phyloP scores from a whole-genome alignment of 37 sponge, comb jelly and placozoan genomes.

The Eunapius fragilis region DNA sequence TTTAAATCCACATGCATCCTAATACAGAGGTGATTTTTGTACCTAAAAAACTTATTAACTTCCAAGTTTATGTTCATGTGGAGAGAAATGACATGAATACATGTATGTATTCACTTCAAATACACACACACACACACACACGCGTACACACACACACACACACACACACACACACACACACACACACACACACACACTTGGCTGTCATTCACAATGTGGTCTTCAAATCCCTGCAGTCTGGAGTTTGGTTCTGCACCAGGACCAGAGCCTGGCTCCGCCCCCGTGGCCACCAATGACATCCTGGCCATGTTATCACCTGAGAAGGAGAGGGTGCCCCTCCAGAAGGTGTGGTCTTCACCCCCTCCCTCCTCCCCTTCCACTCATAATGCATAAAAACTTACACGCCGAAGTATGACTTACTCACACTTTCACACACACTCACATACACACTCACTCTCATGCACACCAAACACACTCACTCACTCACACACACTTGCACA shows the following conservation, averaged over 20 bases:
- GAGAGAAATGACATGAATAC: too few relatives aligned
- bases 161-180: too few relatives aligned
- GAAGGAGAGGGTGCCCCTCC: conserved; percentile 77
- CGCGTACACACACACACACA: too few relatives aligned
- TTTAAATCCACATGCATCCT: too few relatives aligned
- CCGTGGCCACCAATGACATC: conserved; percentile 91
- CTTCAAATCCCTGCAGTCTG: conserved; percentile 34
- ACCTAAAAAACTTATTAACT: too few relatives aligned
- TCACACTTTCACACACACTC: conserved; percentile 1
- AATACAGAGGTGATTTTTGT: too few relatives aligned
- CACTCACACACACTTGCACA: not conserved
- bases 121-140: too few relatives aligned
- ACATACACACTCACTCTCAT: conserved; percentile 4
- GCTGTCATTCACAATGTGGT: not conserved
- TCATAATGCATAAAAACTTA: too few relatives aligned
- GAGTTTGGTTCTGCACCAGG: conserved; percentile 88
- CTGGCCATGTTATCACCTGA: conserved; percentile 96
- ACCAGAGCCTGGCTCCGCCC: conserved; percentile 58
- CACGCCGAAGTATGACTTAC: too few relatives aligned
- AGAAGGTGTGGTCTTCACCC: conserved; percentile 43
- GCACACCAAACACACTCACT: not conserved
- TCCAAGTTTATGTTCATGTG: too few relatives aligned
- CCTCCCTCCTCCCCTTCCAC: not conserved
- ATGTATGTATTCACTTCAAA: too few relatives aligned
- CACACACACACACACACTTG: too few relatives aligned